These are phyloP conservation scores for Telmatherina bonti DNA, from an alignment of 2,797 vertebrate species.

Conservation along the genomic window DNA sequence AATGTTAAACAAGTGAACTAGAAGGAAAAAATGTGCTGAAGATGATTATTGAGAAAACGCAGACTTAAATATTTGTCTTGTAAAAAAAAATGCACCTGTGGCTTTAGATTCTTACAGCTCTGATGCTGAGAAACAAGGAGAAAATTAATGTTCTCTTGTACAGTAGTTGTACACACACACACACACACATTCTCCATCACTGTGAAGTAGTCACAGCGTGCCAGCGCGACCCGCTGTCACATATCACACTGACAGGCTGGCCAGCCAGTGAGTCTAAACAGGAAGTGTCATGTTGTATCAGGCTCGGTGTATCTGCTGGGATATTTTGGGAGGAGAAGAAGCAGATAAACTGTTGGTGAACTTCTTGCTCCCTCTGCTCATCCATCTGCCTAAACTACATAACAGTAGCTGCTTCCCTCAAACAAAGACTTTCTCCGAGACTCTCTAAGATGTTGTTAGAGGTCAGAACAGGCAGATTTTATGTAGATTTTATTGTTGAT, in stretches of 20 bases:
- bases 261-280: conserved; percentile 43
- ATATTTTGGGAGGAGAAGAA: conserved; percentile 63
- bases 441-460: neutral
- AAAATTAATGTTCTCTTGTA: neutral
- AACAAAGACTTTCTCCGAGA: neutral
- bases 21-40: too few species aligned
- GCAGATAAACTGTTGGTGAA: conserved; percentile 49
- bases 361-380: conserved; percentile 4
- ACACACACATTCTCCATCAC: neutral
- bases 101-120: neutral
- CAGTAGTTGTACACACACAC: neutral
- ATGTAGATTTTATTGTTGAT: neutral
- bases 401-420: neutral
- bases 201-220: conserved; percentile 7
- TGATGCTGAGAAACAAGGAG: neutral
- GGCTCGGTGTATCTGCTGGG: conserved; percentile 42
- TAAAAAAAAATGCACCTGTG: too few species aligned
- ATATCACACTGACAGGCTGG: conserved; percentile 46
- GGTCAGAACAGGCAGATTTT: neutral
- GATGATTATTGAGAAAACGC: too few species aligned
- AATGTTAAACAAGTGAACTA: too few species aligned
- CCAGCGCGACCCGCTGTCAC: conserved; percentile 23
- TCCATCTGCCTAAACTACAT: conserved; percentile 1
- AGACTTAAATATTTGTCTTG: too few species aligned
- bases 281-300: conserved; percentile 56